Evolutionary conservation across 2,113 vertebrate species (phyloP), one percentile per base, ranked within the genome.

Genomic region (Oryzias woworae): DNA sequence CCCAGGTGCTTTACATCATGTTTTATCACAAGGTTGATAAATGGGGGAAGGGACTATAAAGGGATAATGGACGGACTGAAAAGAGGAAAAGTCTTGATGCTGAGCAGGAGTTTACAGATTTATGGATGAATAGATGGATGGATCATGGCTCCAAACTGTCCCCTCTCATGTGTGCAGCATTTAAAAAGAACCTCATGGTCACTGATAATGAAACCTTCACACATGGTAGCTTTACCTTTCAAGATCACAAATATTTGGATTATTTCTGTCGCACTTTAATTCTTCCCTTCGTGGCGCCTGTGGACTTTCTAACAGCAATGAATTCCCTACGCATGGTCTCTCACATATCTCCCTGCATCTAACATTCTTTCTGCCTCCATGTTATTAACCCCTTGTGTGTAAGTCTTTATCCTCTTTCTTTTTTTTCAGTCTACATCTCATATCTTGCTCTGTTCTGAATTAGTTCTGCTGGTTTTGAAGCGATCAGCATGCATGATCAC

Each of bases 381-480:
- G 15, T 75, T 77, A 75, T 77, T 83, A 77, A 80, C 75, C 74
- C 71, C 67, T 67, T 26, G 48, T 70, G 48, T 67, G 36, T 47
- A 45, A 55, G 53, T 52, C 73, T 69, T 53, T 18, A 47, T 18
- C 44, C 61, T 65, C 53, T 68, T 16, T 76, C 54, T 62, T 12
- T 17, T 12, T 69, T 66, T 58, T 55, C 47, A 4, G 47, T 63
- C 75, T 71, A 78, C 73, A 73, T 81, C 80, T 73, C 77, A 72
- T 72, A 78, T 65, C 53, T 57, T 4, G 62, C 45, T 77, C 87
- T 91, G 89, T 82, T 82, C 77, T 66, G 76, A 71, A 86, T 92
- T 91, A 91, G 91, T 90, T 92, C 87, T 88, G 80, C 84, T 79
- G 81, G 74, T 90, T 90, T 88, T 86, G 77, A 87, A 87, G 74